Base-by-base conservation (phyloP, 92 coral and sea anemone genomes). In the Galaxea fascicularis region DNA sequence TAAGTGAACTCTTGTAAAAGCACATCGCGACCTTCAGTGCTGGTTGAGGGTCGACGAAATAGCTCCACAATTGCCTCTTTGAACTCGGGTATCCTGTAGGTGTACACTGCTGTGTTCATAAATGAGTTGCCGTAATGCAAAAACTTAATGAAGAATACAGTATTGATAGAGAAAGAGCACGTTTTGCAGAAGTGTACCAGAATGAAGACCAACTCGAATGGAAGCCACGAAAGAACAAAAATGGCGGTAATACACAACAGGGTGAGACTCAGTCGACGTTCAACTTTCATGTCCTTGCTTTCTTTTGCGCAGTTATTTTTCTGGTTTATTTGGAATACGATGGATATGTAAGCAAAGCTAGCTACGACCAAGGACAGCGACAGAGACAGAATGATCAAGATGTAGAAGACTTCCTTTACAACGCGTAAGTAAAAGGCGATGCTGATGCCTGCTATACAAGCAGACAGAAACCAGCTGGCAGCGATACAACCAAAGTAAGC, bases 111-210 rank as follows among this genome's bases (percentile, higher is more conserved):
- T 3, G 94, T 74, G 72, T 91, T 91, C 76, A 91, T 70, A 58
- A 91, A 91, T 0, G 94, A 91, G 56, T 91, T 91, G 63, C 94
- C 87, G 46, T 87, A 91, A 56, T 91, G 94, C 39, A 91, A 53
- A n/a, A 87, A 86, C 85, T 91, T 91, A 28, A 87, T 82, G 24
- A 82, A 71, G n/a, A 56, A 82, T 11, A 82, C 71, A 20, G 67
- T 16, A 51, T 82, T 70, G 0, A 41, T 25, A 58, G 86, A 41
- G 29, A 82, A 82, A 11, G 31, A 18, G 30, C 86, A 91, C 29
- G 69, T 70, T 51, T 72, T 71, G 49, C 94, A 91, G 54, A 87
- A 87, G 79, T 91, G 94, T 20, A 91, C 66, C 4, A 91, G 69
- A 30, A 87, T 87, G 12, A 91, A 79, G 64, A 91, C 65, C 10